Conservation (phyloP, 2,888 invertebrate genomes). For the Pterostichus niger region DNA sequence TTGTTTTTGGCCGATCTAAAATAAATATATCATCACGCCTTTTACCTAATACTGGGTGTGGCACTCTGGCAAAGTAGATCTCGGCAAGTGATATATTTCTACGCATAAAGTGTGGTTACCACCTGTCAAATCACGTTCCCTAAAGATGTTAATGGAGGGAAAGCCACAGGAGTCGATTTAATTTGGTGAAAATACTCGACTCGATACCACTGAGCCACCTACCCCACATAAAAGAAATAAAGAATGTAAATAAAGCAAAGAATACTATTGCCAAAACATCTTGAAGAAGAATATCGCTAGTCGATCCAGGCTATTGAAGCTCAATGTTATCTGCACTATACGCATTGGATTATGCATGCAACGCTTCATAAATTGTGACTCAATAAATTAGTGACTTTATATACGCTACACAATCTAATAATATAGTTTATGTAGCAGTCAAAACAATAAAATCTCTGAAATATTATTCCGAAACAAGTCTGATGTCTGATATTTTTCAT, state of each 20-base stretch:
- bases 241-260: background rate
- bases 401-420: slow-evolving; percentile 77
- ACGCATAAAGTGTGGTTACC: no score
- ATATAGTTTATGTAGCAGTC: slow-evolving; percentile 76
- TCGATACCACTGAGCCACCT: no score
- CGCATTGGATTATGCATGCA: slow-evolving; percentile 66
- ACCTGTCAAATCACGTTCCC: no score
- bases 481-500: slow-evolving; percentile 65
- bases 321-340: slow-evolving; percentile 60
- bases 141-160: no score
- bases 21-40: no score
- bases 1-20: no score
- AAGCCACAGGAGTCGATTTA: no score
- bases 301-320: slow-evolving; percentile 26
- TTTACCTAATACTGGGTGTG: no score
- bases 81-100: no score
- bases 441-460: slow-evolving; percentile 78
- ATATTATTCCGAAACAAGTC: slow-evolving; percentile 76
- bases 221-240: background rate
- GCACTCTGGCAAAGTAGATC: no score
- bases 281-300: background rate
- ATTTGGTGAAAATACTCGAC: no score
- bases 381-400: slow-evolving; percentile 78
- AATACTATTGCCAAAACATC: background rate
- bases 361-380: slow-evolving; percentile 76